Evolutionary conservation across 2,888 invertebrate species (phyloP).

Genomic region (Drosophila monieri): DNA sequence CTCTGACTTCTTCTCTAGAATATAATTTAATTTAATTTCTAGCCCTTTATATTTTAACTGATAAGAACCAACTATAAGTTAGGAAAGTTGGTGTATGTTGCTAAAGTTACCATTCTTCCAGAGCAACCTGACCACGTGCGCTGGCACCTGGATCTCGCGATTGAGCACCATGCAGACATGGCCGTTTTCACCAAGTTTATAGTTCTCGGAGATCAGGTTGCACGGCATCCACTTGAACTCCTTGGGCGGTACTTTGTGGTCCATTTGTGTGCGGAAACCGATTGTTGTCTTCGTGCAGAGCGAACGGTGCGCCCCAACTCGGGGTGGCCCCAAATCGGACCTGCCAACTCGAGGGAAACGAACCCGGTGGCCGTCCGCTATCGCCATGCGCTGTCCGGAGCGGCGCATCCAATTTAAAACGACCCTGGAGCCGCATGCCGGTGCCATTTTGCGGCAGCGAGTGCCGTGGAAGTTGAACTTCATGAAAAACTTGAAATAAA

Average conservation of each 20-base stretch:
- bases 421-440: slow-evolving; percentile 37
- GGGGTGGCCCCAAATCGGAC: slow-evolving; percentile 1
- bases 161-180: slow-evolving; percentile 89
- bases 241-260: slow-evolving; percentile 69
- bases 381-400: slow-evolving; percentile 15
- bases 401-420: slow-evolving; percentile 41
- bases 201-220: slow-evolving; percentile 66
- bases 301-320: slow-evolving; percentile 35
- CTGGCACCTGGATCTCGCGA: slow-evolving; percentile 86
- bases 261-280: slow-evolving; percentile 73
- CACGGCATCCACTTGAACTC: slow-evolving; percentile 70
- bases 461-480: slow-evolving; percentile 42
- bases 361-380: slow-evolving; percentile 1
- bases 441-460: slow-evolving; percentile 61
- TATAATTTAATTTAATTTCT: background rate
- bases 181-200: slow-evolving; percentile 76
- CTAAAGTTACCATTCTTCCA: slow-evolving; percentile 89
- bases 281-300: slow-evolving; percentile 72
- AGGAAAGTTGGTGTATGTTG: slow-evolving; percentile 27
- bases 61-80: background rate
- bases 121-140: slow-evolving; percentile 85
- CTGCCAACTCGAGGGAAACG: slow-evolving; percentile 33
- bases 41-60: no score
- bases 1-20: background rate
- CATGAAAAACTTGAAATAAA: slow-evolving; percentile 35